Percentiles rank a stretch among this genome's conserved stretches.
Evolutionary conservation across 2,113 vertebrate genomes (phyloP).

Genomic region (Puffinus mauretanicus): DNA sequence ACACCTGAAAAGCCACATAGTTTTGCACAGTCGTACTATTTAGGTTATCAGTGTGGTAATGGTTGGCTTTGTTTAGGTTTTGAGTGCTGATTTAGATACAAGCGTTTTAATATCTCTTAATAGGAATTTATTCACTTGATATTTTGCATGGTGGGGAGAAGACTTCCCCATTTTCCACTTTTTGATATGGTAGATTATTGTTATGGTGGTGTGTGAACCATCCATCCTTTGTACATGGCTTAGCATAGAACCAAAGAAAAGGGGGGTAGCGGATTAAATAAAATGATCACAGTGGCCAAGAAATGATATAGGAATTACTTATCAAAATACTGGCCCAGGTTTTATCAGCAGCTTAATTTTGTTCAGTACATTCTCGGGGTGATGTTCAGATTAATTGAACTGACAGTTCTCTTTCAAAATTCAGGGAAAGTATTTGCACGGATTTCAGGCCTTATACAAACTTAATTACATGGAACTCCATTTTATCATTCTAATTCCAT

Average conservation of each 20-base stretch:
- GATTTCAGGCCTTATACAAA: slow-evolving; percentile 99
- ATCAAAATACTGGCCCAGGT: slow-evolving; percentile 99
- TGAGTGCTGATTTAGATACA: slow-evolving; percentile 49
- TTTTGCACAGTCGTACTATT: not conserved
- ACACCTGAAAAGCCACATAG: slow-evolving; percentile 39
- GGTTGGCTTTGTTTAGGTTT: slow-evolving; percentile 69
- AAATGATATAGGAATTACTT: slow-evolving; percentile 99
- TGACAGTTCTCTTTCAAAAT: slow-evolving; percentile 99
- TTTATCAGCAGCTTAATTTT: slow-evolving; percentile 99
- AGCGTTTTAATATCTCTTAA: slow-evolving; percentile 72
- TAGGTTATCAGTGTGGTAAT: slow-evolving; percentile 22
- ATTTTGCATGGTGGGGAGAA: slow-evolving; percentile 70
- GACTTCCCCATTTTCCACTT: slow-evolving; percentile 74
- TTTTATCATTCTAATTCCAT: slow-evolving; percentile 99
- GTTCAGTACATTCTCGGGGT: slow-evolving; percentile 98
- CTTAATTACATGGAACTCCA: slow-evolving; percentile 99
- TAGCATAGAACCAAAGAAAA: slow-evolving; percentile 87
- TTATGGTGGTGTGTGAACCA: slow-evolving; percentile 81
- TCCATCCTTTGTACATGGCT: slow-evolving; percentile 93
- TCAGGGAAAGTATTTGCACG: slow-evolving; percentile 99
- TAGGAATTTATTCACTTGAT: slow-evolving; percentile 79
- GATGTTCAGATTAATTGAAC: slow-evolving; percentile 99
- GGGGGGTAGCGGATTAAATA: slow-evolving; percentile 95
- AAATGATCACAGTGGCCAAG: slow-evolving; percentile 99
- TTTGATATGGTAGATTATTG: slow-evolving; percentile 86